Base-by-base conservation (phyloP, 2,888 invertebrate genomes). In the Hypomecis atomaria region DNA sequence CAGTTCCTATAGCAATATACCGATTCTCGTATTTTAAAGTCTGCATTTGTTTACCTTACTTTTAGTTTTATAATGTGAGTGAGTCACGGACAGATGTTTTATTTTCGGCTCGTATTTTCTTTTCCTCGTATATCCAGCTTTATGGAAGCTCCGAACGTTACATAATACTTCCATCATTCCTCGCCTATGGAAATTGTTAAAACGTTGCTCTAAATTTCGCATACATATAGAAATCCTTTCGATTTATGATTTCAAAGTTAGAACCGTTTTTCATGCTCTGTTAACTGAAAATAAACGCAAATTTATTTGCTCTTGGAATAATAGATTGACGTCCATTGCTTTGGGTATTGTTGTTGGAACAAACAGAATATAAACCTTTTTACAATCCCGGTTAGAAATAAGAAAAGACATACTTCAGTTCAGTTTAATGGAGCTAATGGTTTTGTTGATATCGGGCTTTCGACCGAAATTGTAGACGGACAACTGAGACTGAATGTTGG, bases 1-100 rank as follows among this genome's bases (percentile, higher is more conserved):
- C 73, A 78, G 68, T 75, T 73, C 71, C 73, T 73, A 72, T 70
- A 72, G 64, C 69, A 75, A 59, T 70, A 74, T 71, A 61, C 66
- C 55, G 69, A 76, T 72, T 76, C 75, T 63, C 67, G 71, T 78
- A 79, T 23, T 80, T 82, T 80, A 73, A 81, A 81, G 81, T 78
- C 77, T 81, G 73, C 75, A 79, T 79, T 74, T 84, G 85, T 85
- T 85, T 86, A 85, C 80, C 75, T 83, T 78, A 83, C 79, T 79
- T 84, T 84, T 79, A 84, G 79, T 85, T 83, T 84, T 82, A 82
- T 82, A 79, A 76, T 83, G 78, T 78, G 73, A 79, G 81, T 86
- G 86, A 87, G 78, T 88, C 84, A 85, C 77, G 78, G 78, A 82
- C 88, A 86, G 85, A 87, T 85, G 88, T 87, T 87, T 87, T 88